Evolutionary conservation across 2,113 vertebrate genomes (phyloP).

Genomic region (Lethenteron camtschaticum): DNA sequence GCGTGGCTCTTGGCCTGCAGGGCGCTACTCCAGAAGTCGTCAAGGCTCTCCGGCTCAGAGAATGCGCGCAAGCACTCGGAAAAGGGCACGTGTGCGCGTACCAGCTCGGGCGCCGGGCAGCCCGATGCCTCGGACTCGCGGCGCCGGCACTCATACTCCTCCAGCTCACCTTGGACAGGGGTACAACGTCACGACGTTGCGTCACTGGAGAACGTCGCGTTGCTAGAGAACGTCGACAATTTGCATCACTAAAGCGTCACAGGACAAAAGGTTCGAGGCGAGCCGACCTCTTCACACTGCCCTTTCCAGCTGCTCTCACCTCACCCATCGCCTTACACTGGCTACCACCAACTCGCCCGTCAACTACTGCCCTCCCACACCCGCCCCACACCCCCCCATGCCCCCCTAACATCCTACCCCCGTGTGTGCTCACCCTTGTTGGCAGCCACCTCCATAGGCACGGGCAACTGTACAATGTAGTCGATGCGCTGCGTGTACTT

Average conservation of each 20-base stretch:
- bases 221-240: too few species aligned
- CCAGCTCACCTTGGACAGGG: constrained; percentile 45
- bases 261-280: too few species aligned
- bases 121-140: constrained; percentile 61
- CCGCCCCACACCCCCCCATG: background rate
- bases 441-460: constrained; percentile 82
- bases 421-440: constrained; percentile 49
- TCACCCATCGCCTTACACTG: constrained; percentile 7
- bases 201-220: too few species aligned
- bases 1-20: constrained; percentile 85
- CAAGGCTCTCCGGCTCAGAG: constrained; percentile 69
- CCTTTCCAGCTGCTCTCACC: too few species aligned
- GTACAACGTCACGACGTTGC: too few species aligned
- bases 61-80: constrained; percentile 72
- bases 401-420: background rate
- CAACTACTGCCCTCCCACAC: background rate
- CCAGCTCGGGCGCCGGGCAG: constrained; percentile 33
- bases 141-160: constrained; percentile 64
- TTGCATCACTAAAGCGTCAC: too few species aligned
- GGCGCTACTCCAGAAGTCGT: constrained; percentile 96
- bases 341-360: constrained; percentile 9
- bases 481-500: constrained; percentile 94
- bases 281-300: too few species aligned
- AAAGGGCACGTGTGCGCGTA: constrained; percentile 82
- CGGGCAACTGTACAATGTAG: constrained; percentile 85